phyloP scores from a whole-genome alignment of 1,140 invertebrate species.

The Helicoverpa zea region DNA sequence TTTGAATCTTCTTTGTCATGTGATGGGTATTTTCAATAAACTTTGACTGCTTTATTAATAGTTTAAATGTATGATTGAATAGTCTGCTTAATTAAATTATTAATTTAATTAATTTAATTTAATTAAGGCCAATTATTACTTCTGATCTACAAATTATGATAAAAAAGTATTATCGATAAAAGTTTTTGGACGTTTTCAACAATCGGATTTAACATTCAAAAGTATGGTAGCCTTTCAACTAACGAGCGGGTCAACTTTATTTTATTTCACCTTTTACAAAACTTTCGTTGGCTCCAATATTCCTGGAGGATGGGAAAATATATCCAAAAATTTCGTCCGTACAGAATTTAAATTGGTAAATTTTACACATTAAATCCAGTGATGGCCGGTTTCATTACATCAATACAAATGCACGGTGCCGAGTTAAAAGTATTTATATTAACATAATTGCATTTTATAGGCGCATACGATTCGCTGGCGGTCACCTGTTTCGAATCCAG shows the following conservation, averaged over 20 bases:
- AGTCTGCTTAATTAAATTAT: no score
- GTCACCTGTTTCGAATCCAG: background rate
- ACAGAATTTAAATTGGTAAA: conserved; percentile 24
- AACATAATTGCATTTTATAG: conserved; percentile 44
- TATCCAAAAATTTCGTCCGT: background rate
- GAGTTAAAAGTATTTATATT: conserved; percentile 42
- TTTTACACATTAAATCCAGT: conserved; percentile 20
- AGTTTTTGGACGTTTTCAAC: no score
- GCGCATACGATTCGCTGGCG: conserved; percentile 4
- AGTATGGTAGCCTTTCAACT: no score
- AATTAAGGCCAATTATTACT: no score
- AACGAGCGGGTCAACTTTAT: no score
- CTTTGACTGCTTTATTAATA: no score
- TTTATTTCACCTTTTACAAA: no score
- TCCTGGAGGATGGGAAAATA: background rate
- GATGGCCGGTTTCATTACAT: conserved; percentile 41
- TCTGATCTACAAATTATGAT: no score
- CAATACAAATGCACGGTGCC: conserved; percentile 28
- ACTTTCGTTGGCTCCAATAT: background rate
- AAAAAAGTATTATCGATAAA: no score
- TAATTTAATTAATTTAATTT: no score
- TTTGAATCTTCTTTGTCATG: conserved; percentile 3
- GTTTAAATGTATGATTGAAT: no score
- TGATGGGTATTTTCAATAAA: conserved; percentile 10
- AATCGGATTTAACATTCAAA: no score